Base-by-base conservation (phyloP, 53 echinoderm and acorn worm species). In the Echinarachnius parma region DNA sequence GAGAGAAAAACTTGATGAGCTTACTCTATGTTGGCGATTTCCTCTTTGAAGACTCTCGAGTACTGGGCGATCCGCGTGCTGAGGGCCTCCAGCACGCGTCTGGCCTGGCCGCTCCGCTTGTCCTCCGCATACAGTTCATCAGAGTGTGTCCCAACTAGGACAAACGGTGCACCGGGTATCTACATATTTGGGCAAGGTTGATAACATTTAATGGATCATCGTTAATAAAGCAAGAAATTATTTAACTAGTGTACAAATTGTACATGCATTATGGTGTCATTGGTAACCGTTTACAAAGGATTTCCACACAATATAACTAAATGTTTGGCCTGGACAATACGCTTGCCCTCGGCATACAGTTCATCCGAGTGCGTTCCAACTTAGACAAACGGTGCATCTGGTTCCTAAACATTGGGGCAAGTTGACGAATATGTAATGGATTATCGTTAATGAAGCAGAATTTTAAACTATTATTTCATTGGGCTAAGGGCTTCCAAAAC, bases 341-440 rank as follows among this genome's bases (percentile, higher is more conserved):
- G 74, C 74, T 72, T 72, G 39, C 82, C 83, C 28, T 80, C 89
- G 20, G 78, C 80, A n/a, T 71, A 52, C 34, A 94, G 53, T 29
- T 75, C 65, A 58, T 94, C 95, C 28, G 75, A 34, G 29, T 89
- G 84, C 22, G 90, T 84, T 4, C 95, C 95, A 9, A 94, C 80
- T 9, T 90, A 44, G 1, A 90, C 32, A 9, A 94, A 31, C 5
- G 39, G 75, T 21, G 60, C 59, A 10, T 61, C 60, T 35, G 93
- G 93, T 31, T 75, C 66, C 93, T 93, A 50, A 22, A 26, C 49
- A 65, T 2, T 28, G 18, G 39, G 18, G n/a, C n/a, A n/a, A n/a
- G n/a, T n/a, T n/a, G n/a, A n/a, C n/a, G n/a, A n/a, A n/a, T n/a
- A n/a, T n/a, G n/a, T n/a, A n/a, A n/a, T n/a, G n/a, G n/a, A n/a